A percentile compares a stretch with the other conserved stretches of the same genome.
Conservation (phyloP, 2,888 invertebrate genomes). For the Bruchidius siliquastri region DNA sequence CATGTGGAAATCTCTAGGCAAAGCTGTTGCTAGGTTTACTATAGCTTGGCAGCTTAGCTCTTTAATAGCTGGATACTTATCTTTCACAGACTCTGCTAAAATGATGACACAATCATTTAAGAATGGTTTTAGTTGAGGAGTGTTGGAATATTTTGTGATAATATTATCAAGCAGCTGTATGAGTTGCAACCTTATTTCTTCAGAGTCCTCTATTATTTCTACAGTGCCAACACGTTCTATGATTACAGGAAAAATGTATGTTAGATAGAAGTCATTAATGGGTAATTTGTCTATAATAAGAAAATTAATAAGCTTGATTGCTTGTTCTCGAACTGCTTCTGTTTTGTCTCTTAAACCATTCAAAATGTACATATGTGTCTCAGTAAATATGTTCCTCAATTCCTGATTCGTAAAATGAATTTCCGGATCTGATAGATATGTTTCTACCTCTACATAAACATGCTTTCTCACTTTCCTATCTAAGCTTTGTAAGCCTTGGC, state of each 20-base stretch:
- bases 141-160: constrained; percentile 49
- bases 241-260: constrained; percentile 70
- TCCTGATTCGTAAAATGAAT: constrained; percentile 45
- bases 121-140: constrained; percentile 59
- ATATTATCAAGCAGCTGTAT: constrained; percentile 63
- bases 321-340: constrained; percentile 60
- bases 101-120: constrained; percentile 73
- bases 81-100: constrained; percentile 65
- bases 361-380: constrained; percentile 46
- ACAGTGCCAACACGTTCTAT: constrained; percentile 72
- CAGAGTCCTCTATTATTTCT: constrained; percentile 67
- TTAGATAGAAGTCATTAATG: constrained; percentile 66
- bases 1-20: constrained; percentile 68
- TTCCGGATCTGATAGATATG: constrained; percentile 48
- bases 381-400: constrained; percentile 43
- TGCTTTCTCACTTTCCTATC: constrained; percentile 57
- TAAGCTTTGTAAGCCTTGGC: constrained; percentile 52
- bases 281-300: constrained; percentile 55
- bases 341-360: constrained; percentile 54
- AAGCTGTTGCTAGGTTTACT: constrained; percentile 57
- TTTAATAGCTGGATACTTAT: constrained; percentile 78
- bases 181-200: constrained; percentile 75
- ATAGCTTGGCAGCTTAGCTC: constrained; percentile 67
- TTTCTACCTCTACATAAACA: constrained; percentile 53
- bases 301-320: constrained; percentile 54